phyloP scores from a whole-genome alignment of 2,797 vertebrate genomes.

The Gymnoscopelus braueri region DNA sequence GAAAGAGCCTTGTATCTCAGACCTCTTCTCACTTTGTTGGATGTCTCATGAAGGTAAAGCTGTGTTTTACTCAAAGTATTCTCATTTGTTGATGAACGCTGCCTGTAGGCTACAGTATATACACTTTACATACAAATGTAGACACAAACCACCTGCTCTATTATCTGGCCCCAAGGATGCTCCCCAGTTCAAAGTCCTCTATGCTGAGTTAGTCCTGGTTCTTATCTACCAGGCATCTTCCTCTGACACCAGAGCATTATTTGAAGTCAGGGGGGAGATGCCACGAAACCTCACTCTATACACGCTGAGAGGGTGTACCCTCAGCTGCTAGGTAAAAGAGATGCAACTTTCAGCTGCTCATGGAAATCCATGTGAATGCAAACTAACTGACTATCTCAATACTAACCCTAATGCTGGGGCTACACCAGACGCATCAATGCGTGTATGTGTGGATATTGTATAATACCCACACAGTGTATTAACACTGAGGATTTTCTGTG shows the following conservation, averaged over 20 bases:
- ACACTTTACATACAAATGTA: no score
- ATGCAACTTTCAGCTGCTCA: background rate
- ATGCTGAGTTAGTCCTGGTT: slow-evolving; percentile 94
- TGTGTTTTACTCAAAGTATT: background rate
- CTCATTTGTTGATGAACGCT: no score
- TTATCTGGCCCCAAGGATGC: slow-evolving; percentile 78
- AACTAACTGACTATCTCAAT: no score
- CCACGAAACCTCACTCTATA: slow-evolving; percentile 91
- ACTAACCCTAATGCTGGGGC: no score
- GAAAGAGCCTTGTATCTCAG: no score
- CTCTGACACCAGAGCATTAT: slow-evolving; percentile 90
- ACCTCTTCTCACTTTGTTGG: slow-evolving; percentile 94
- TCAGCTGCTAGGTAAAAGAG: slow-evolving; percentile 89
- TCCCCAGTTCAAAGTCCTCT: slow-evolving; percentile 92
- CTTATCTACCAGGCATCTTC: slow-evolving; percentile 96
- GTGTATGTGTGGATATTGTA: no score
- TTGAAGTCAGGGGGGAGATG: slow-evolving; percentile 94
- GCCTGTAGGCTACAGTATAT: no score
- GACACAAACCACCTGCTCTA: no score
- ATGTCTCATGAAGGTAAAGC: slow-evolving; percentile 90
- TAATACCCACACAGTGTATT: no score
- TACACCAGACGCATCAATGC: no score
- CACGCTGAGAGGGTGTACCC: slow-evolving; percentile 89
- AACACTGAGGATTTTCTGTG: no score
- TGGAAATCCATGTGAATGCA: background rate